Base-by-base conservation (phyloP, 2,888 invertebrate species). In the Disparrhopalites patrizii region DNA sequence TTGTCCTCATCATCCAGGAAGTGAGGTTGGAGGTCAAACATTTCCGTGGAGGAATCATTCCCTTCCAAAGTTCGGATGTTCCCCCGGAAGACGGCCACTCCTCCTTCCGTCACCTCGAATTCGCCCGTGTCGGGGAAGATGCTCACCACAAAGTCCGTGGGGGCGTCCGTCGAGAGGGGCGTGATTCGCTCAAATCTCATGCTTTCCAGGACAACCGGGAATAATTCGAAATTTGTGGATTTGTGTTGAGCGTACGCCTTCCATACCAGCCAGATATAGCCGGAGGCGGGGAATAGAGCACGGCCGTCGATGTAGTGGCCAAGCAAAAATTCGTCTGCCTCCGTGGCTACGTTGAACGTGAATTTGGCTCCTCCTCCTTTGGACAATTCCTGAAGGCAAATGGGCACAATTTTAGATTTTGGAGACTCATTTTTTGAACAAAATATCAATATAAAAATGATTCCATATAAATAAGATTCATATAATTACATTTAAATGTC, bases 281-380 rank as follows among this genome's bases (percentile, higher is more conserved):
- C 95, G 40, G 97, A 96, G 68, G 95, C 96, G 20, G 97, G 97
- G 83, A 92, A 97, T 25, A 97, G 83, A 58, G 95, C 85, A 77
- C 96, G 85, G 28, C 93, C 91, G 79, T 95, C 93, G 68, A 95
- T 88, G 13, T 87, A 83, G 79, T 95, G 94, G 0, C 91, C 93
- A 31, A 81, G 80, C 79, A 93, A 82, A 76, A 85, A 93, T 61
- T 87, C 86, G 76, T 84, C 85, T 76, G 87, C 86, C 65, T 88
- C 87, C 70, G 87, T 86, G 0, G 10, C 30, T 20, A 67, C 25
- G 10, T 25, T 27, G n/a, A 64, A 23, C 7, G 52, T 40, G 2
- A 67, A 40, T 27, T 18, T 30, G 8, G n/a, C 30, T 15, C 51
- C 54, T 13, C 55, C 56, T 27, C 31, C 15, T 2, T 25, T 33